Percentiles rank a stretch among this genome's conserved stretches.
These are phyloP conservation scores for Machimus rusticus DNA, from an alignment of 2,888 invertebrate genomes.

Conservation along the genomic window DNA sequence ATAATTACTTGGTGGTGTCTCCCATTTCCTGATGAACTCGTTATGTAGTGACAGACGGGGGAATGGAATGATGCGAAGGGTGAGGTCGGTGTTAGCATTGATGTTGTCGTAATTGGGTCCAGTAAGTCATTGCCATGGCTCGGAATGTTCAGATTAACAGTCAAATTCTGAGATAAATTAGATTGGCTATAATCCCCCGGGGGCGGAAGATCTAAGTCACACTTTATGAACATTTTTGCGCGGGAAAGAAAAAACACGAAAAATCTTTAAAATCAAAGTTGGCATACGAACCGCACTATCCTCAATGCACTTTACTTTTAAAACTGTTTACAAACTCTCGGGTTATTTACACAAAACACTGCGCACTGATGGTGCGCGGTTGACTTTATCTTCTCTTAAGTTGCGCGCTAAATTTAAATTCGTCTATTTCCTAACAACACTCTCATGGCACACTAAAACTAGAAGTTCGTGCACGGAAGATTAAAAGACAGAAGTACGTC, in stretches of 20 bases:
- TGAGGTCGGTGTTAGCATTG: constrained; percentile 49
- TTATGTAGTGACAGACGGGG: constrained; percentile 29
- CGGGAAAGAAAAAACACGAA: background rate
- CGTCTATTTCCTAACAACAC: constrained; percentile 26
- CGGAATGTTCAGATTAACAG: constrained; percentile 46
- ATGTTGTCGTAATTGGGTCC: constrained; percentile 20
- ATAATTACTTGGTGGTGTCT: constrained; percentile 39
- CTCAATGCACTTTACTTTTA: background rate
- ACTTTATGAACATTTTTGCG: constrained; percentile 48
- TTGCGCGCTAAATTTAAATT: constrained; percentile 21
- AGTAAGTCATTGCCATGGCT: constrained; percentile 36
- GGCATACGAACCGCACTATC: background rate
- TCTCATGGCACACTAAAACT: background rate
- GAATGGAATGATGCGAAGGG: constrained; percentile 40
- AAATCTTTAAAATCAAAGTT: background rate
- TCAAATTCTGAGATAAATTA: constrained; percentile 17
- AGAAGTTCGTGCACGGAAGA: background rate
- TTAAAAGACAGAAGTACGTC: constrained; percentile 32
- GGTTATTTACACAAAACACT: background rate
- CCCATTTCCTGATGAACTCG: background rate
- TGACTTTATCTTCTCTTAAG: background rate
- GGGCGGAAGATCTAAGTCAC: constrained; percentile 36
- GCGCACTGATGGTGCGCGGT: background rate
- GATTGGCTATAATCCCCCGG: constrained; percentile 33
- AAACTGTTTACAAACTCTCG: constrained; percentile 11